phyloP scores from a whole-genome alignment of 2,888 invertebrate genomes.

The Synanthedon myopaeformis region DNA sequence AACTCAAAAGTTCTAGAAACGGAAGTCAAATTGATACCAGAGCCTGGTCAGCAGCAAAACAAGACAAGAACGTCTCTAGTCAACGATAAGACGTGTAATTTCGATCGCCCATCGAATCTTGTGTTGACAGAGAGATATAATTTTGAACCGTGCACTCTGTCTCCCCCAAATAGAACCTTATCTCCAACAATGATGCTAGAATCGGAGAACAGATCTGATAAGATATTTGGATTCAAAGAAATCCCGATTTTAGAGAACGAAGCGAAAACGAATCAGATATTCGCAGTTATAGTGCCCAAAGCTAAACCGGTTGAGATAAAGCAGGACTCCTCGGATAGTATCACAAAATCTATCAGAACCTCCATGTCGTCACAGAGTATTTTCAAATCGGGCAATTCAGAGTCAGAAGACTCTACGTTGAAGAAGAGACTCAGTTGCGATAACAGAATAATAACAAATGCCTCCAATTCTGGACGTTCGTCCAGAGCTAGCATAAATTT shows the following conservation, averaged over 20 bases:
- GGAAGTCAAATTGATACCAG: conserved; percentile 66
- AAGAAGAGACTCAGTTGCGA: conserved; percentile 62
- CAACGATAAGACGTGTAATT: conserved; percentile 40
- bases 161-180: conserved; percentile 58
- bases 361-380: conserved; percentile 51
- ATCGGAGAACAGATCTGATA: conserved; percentile 30
- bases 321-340: conserved; percentile 43
- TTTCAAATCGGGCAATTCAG: conserved; percentile 43
- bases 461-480: conserved; percentile 37
- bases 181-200: conserved; percentile 59
- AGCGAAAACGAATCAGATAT: conserved; percentile 38
- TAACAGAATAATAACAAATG: conserved; percentile 40
- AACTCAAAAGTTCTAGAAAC: conserved; percentile 51
- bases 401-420: conserved; percentile 53
- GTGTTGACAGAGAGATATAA: conserved; percentile 33
- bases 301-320: conserved; percentile 34
- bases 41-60: conserved; percentile 20
- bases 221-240: conserved; percentile 58
- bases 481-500: conserved; percentile 53
- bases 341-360: conserved; percentile 36
- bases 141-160: conserved; percentile 53
- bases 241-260: conserved; percentile 37
- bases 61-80: conserved; percentile 39
- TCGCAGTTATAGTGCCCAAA: conserved; percentile 63
- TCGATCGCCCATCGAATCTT: conserved; percentile 42